phyloP scores from a whole-genome alignment of 2,797 vertebrate species.

The Scomberomorus guttatus region DNA sequence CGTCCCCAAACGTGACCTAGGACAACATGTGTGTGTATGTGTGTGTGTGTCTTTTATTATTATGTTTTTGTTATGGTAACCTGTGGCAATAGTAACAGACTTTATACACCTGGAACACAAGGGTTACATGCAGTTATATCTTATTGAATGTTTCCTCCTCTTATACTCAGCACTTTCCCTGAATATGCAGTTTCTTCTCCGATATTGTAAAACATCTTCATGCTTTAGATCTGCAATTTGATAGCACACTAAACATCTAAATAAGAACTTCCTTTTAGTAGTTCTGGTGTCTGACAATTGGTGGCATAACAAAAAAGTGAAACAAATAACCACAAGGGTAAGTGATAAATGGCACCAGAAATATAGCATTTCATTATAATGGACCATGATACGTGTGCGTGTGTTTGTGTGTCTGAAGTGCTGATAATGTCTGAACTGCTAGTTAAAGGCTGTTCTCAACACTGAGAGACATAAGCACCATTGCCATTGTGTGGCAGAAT shows the following conservation, averaged over 20 bases:
- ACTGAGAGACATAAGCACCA: constrained; percentile 30
- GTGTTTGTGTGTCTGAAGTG: constrained; percentile 30
- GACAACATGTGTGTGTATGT: not conserved
- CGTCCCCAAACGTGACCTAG: too few species aligned
- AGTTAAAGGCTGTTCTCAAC: constrained; percentile 60
- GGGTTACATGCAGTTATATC: not conserved
- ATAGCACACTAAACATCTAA: constrained; percentile 15
- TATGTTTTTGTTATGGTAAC: constrained; percentile 34
- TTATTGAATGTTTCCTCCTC: not conserved
- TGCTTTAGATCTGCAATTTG: not conserved
- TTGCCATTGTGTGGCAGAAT: constrained; percentile 48
- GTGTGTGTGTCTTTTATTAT: constrained; percentile 18
- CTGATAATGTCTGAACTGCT: constrained; percentile 48
- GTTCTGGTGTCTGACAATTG: constrained; percentile 12
- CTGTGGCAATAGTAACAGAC: constrained; percentile 17
- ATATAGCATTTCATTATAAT: constrained; percentile 50
- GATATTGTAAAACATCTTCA: constrained; percentile 29
- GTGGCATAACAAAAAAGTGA: constrained; percentile 29
- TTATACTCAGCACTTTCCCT: not conserved
- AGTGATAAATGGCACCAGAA: constrained; percentile 40
- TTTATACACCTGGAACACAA: constrained; percentile 11
- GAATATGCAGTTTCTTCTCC: not conserved
- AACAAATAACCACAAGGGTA: constrained; percentile 53
- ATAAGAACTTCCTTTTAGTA: constrained; percentile 42
- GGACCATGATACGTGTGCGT: constrained; percentile 18